These are phyloP conservation scores for Bhutanitis thaidina DNA, from an alignment of 2,888 invertebrate genomes.

Conservation along the genomic window DNA sequence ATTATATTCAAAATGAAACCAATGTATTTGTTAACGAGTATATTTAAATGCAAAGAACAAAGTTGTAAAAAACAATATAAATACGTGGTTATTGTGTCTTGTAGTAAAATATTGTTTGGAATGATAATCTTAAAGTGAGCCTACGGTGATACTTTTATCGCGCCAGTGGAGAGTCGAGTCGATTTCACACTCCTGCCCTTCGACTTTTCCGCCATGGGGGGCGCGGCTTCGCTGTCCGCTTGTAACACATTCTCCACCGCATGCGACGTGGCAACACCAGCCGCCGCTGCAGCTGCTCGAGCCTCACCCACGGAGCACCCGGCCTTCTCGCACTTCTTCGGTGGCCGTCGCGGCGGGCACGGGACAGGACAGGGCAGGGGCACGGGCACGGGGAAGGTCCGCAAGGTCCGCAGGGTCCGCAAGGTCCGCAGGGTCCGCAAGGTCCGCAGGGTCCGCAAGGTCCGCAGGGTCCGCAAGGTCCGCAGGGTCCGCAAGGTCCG, in stretches of 20 bases:
- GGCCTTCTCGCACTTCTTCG: conserved; percentile 30
- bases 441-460: no score
- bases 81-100: no score
- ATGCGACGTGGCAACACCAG: background rate
- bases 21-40: background rate
- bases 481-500: no score
- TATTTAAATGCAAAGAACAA: background rate
- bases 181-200: conserved; percentile 3
- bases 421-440: no score
- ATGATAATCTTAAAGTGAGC: no score
- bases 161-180: background rate
- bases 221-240: background rate
- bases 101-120: no score
- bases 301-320: conserved; percentile 31
- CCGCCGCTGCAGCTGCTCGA: conserved; percentile 20
- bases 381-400: conserved; percentile 27
- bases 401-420: no score
- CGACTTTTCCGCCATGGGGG: background rate
- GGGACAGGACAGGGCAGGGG: conserved; percentile 32
- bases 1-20: background rate
- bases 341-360: conserved; percentile 32
- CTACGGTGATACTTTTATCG: conserved; percentile 9
- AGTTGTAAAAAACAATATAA: no score
- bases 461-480: no score
- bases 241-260: conserved; percentile 17